Conservation (phyloP, 2,888 invertebrate genomes). For the Epistrophe grossulariae region DNA sequence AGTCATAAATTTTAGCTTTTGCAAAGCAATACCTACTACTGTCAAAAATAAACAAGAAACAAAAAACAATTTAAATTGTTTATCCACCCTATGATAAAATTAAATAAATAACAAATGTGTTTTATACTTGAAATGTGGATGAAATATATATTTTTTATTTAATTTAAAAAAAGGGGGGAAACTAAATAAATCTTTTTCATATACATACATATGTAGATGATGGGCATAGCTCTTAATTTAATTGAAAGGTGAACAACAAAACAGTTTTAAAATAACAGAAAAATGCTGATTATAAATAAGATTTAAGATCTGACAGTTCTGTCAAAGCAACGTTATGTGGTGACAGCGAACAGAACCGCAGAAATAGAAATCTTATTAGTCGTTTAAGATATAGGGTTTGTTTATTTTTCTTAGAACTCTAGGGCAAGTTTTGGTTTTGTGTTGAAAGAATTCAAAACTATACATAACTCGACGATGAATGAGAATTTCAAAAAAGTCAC, state of each 20-base stretch:
- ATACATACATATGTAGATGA: too few species aligned
- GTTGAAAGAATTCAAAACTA: too few species aligned
- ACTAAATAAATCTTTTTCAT: not conserved
- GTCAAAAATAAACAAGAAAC: not conserved
- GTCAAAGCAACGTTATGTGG: not conserved
- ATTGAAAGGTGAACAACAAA: not conserved
- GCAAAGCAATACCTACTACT: not conserved
- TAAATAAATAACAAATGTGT: not conserved
- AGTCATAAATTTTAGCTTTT: conserved; percentile 12
- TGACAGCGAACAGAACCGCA: not conserved
- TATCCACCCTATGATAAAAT: not conserved
- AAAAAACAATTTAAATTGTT: not conserved
- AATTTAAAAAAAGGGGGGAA: not conserved
- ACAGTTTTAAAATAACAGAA: not conserved
- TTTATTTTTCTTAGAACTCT: too few species aligned
- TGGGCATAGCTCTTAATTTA: not conserved
- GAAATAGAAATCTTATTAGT: not conserved
- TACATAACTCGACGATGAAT: too few species aligned
- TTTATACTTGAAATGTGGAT: not conserved
- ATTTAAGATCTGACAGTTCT: not conserved
- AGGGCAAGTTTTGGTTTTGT: too few species aligned
- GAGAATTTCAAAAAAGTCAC: too few species aligned
- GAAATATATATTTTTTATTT: not conserved
- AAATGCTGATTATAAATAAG: not conserved
- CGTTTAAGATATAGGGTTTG: not conserved